These are phyloP conservation scores for Maniola hyperantus DNA, from an alignment of 2,888 invertebrate genomes.

Conservation along the genomic window DNA sequence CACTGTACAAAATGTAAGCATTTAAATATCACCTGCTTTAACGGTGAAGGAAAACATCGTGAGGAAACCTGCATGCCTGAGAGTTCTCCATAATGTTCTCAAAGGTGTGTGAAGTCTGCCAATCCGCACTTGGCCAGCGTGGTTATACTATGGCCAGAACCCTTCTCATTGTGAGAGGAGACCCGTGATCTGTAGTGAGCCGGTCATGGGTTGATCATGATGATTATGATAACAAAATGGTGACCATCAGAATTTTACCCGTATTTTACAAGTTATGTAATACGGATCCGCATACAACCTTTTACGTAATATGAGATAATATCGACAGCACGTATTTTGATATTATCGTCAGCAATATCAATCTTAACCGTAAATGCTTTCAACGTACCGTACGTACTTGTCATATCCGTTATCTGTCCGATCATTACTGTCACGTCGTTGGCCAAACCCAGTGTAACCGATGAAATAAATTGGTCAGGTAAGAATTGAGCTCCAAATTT, in stretches of 20 bases:
- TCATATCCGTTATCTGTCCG: slow-evolving; percentile 49
- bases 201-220: too few species aligned
- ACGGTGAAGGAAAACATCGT: too few species aligned
- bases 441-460: slow-evolving; percentile 15
- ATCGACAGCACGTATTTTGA: slow-evolving; percentile 59
- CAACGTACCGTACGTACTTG: slow-evolving; percentile 51
- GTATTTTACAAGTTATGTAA: slow-evolving; percentile 35
- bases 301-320: slow-evolving; percentile 55
- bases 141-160: too few species aligned
- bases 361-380: slow-evolving; percentile 53
- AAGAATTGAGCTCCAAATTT: neutral
- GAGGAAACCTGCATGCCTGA: too few species aligned
- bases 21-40: too few species aligned
- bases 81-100: too few species aligned
- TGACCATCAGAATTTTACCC: neutral
- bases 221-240: slow-evolving; percentile 10
- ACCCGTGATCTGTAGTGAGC: too few species aligned
- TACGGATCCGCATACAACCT: slow-evolving; percentile 27
- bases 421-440: slow-evolving; percentile 43
- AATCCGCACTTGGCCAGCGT: too few species aligned
- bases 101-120: too few species aligned
- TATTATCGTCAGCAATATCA: slow-evolving; percentile 58
- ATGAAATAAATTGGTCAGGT: slow-evolving; percentile 8
- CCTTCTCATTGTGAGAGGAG: too few species aligned
- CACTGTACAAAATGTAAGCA: too few species aligned